A percentile compares a stretch with the other conserved stretches of the same genome.
These are phyloP conservation scores for Pithecia hirsuta DNA, from an alignment of 2,797 vertebrate genomes.

Conservation along the genomic window DNA sequence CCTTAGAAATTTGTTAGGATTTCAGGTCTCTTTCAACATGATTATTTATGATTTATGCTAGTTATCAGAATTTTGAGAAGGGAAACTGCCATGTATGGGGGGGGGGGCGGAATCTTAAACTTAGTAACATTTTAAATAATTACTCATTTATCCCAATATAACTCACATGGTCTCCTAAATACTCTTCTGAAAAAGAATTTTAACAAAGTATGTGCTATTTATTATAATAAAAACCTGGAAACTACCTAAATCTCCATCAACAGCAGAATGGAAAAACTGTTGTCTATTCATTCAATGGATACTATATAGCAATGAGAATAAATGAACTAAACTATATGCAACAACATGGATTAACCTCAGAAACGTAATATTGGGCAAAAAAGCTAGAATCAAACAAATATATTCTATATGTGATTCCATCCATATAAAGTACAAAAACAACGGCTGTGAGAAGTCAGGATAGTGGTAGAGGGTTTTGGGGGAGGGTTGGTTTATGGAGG, in stretches of 20 bases:
- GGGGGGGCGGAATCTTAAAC: not conserved
- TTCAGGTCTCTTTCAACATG: not conserved
- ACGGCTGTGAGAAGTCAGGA: not conserved
- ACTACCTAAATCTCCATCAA: not conserved
- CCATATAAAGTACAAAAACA: not conserved
- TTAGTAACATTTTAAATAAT: conserved; percentile 4
- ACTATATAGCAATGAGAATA: not conserved
- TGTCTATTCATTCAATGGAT: not conserved
- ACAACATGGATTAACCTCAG: conserved; percentile 12
- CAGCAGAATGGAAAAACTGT: not conserved
- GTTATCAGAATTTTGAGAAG: not conserved
- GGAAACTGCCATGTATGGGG: not conserved
- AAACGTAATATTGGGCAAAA: not conserved
- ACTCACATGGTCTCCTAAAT: not conserved
- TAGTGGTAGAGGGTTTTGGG: not conserved
- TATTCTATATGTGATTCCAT: not conserved
- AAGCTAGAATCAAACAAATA: not conserved
- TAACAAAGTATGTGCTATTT: not conserved
- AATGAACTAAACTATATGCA: conserved; percentile 9
- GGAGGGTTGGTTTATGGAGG: not conserved
- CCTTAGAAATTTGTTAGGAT: not conserved
- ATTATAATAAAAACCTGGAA: conserved; percentile 36
- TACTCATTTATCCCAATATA: not conserved
- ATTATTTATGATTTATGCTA: not conserved
- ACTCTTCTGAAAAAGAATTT: conserved; percentile 32